Evolutionary conservation across 2,113 vertebrate genomes (phyloP).

Genomic region (Edolisoma coerulescens): DNA sequence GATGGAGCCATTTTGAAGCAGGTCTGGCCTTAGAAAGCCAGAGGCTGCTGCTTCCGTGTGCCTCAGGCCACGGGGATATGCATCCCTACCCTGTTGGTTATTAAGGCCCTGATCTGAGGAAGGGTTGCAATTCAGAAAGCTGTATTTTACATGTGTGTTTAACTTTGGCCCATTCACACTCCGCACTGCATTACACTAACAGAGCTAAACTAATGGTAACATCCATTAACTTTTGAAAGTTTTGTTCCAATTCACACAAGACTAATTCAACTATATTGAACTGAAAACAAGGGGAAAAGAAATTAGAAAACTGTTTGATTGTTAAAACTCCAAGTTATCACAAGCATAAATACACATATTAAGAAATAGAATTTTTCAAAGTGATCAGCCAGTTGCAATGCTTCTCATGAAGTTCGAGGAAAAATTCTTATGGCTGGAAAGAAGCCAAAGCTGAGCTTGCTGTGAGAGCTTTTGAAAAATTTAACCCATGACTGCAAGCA

Average conservation of each 20-base stretch:
- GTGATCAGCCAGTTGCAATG: background rate
- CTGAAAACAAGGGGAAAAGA: background rate
- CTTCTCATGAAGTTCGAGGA: background rate
- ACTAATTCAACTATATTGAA: background rate
- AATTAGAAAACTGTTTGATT: background rate
- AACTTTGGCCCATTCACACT: background rate
- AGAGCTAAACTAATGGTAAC: background rate
- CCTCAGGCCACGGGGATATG: accelerated
- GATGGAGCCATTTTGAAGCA: background rate
- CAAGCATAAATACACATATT: background rate
- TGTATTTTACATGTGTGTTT: background rate
- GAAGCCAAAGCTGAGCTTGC: background rate
- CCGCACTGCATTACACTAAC: background rate
- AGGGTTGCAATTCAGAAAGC: background rate
- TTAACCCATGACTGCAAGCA: background rate
- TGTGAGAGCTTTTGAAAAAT: background rate
- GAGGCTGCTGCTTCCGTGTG: background rate
- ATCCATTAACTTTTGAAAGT: background rate
- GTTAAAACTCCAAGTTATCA: background rate
- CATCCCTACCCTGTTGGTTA: background rate
- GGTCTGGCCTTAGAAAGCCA: background rate
- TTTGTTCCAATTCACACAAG: background rate
- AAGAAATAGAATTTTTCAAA: background rate
- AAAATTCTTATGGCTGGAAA: background rate
- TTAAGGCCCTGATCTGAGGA: background rate